Base-by-base conservation (phyloP, 2,113 vertebrate genomes). In the Cyprichromis sp. region DNA sequence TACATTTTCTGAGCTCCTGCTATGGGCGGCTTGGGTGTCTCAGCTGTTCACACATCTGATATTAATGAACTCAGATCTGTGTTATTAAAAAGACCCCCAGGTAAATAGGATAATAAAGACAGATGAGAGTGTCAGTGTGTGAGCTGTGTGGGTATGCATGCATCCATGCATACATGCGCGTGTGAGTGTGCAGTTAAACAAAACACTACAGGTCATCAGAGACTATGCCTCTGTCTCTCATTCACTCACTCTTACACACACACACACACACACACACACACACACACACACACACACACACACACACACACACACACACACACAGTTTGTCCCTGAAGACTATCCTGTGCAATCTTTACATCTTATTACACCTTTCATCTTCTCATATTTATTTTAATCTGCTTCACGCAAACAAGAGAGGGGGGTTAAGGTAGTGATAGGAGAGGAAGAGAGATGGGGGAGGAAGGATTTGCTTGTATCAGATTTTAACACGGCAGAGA, bases 321-420 rank as follows among this genome's bases (percentile, higher is more conserved):
- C 24, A 80, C 80, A 87, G 8, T 81, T 92, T 92, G 87, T 88
- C 95, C 94, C 93, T 29, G 11, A 93, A 94, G 93, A 94, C 94
- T 78, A 26, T 89, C 91, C 90, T 94, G 92, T 93, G 90, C 93
- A 90, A 95, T 95, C 95, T 95, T 94, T 95, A 95, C 94, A 96
- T 96, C 92, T 94, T 91, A 96, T 96, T 94, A 95, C 94, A 95
- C 91, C 91, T 96, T 94, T 95, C 93, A 94, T 95, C 94, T 95
- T 94, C 93, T 94, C 91, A 93, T 95, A 92, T 95, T 95, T 95
- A 95, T 95, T 96, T 94, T 93, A 96, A 96, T 95, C 94, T 91
- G 86, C 86, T 84, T 91, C 93, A 88, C n/a, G 88, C 92, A 93
- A 94, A 93, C 91, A 93, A 88, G 83, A 34, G 95, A 61, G 83